Base-by-base conservation (phyloP, 1,140 invertebrate species). In the Amphibalanus amphitrite region DNA sequence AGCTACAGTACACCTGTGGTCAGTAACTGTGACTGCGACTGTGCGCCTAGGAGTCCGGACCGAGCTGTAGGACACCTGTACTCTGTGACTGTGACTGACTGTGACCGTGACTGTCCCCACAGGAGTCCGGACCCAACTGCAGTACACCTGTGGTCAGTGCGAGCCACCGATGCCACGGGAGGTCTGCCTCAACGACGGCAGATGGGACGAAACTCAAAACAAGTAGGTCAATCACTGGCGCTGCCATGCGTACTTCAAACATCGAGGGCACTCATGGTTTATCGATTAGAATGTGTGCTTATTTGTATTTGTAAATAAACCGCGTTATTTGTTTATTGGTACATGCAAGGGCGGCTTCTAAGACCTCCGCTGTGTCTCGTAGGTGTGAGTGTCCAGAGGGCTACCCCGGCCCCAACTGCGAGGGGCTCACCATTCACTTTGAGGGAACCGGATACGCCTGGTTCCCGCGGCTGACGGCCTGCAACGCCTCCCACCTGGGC, bases 391-490 rank as follows among this genome's bases (percentile, higher is more conserved):
- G 73, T 74, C 73, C 73, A 0, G 65, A 28, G 65, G 65, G 65
- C 10, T 67, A 28, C 23, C 26, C n/a, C 68, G 69, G 72, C 64
- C 77, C 82, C 47, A 77, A 78, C 29, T 84, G 82, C 76, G 81
- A 82, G 38, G 33, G 67, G 1, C 30, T 73, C 25, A 38, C 72
- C 6, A 72, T 72, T 20, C 69, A 67, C 23, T 73, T 67, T 29
- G 73, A 73, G 26, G 68, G 72, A 6, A 59, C 47, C 47, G 70
- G 72, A 0, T 73, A 69, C 69, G 69, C 72, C 10, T 73, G 47
- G 47, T 72, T 73, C 65, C 40, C 26, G 20, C 29, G 29, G 6
- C 28, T 73, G 10, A 47, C 71, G 1, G 71, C 72, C 65, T 73
- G 72, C 28, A 69, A 67, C 30, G 68, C 64, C 40, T 73, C 72